These are phyloP conservation scores for Gallinago solitaria DNA, from an alignment of 2,797 vertebrate species.

Conservation along the genomic window DNA sequence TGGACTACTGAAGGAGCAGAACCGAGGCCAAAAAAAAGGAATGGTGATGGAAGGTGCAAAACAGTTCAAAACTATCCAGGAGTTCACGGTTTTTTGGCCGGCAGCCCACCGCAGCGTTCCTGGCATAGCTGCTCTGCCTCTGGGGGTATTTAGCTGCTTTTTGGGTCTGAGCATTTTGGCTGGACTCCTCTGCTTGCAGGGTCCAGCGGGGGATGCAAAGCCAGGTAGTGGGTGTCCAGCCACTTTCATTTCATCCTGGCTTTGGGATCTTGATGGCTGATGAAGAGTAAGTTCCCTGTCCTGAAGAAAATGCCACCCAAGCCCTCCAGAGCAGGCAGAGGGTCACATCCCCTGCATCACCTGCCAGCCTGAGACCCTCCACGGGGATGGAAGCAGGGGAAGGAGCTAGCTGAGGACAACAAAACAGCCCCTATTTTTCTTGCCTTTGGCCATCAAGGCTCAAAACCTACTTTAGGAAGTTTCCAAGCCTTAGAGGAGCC, in stretches of 20 bases:
- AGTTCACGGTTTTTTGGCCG: background rate
- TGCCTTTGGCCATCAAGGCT: fast-evolving
- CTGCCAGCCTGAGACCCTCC: background rate
- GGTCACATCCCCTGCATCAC: fast-evolving
- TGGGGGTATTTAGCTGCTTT: background rate
- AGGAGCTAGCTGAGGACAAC: background rate
- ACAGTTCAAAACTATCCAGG: background rate
- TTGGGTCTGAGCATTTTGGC: background rate
- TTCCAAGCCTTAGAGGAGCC: background rate
- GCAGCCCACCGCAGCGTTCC: background rate
- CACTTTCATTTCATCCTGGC: background rate
- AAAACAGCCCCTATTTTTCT: background rate
- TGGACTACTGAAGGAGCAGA: background rate
- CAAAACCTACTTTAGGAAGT: background rate
- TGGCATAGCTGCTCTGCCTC: background rate
- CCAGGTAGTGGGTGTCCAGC: fast-evolving
- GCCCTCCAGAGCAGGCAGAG: background rate
- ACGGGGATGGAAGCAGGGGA: fast-evolving
- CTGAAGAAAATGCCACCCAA: background rate
- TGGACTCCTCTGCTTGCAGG: background rate
- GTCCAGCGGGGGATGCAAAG: background rate
- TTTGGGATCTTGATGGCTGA: background rate
- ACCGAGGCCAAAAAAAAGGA: background rate
- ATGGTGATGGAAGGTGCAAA: background rate
- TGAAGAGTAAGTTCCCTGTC: background rate